Percentiles rank a stretch among this genome's conserved stretches.
Evolutionary conservation across 2,888 invertebrate species (phyloP).

Genomic region (Nycteola revayana): DNA sequence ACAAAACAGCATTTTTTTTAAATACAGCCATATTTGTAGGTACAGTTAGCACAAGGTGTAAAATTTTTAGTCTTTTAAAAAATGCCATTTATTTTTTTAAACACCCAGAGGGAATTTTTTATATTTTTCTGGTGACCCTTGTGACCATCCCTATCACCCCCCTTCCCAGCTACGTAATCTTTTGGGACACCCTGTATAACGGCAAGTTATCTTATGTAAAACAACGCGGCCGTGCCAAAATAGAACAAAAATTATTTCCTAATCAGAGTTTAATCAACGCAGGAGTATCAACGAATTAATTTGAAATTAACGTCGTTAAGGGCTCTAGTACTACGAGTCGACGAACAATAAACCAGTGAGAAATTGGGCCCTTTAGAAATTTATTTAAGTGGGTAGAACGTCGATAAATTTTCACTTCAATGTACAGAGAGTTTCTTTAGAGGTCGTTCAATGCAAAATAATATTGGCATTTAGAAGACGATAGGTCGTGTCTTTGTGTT

Average conservation of each 20-base stretch:
- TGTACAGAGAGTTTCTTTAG: conserved; percentile 32
- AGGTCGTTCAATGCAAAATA: conserved; percentile 29
- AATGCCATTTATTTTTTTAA: too few relatives aligned
- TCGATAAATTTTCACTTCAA: conserved; percentile 43
- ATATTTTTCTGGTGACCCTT: too few relatives aligned
- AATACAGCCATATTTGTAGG: too few relatives aligned
- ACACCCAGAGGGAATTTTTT: too few relatives aligned
- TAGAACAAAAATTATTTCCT: conserved; percentile 59
- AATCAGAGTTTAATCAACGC: conserved; percentile 73
- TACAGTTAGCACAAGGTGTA: too few relatives aligned
- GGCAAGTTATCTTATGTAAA: conserved; percentile 2
- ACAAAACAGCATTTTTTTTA: too few relatives aligned
- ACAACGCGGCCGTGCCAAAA: conserved; percentile 33
- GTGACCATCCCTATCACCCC: too few relatives aligned
- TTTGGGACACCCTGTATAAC: too few relatives aligned
- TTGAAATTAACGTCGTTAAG: conserved; percentile 65
- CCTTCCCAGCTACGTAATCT: too few relatives aligned
- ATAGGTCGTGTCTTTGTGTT: too few relatives aligned
- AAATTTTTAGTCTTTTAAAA: too few relatives aligned
- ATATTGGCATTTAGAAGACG: conserved; percentile 18
- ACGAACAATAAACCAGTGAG: conserved; percentile 64
- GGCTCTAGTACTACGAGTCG: conserved; percentile 42
- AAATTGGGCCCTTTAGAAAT: conserved; percentile 53
- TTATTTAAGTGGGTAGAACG: conserved; percentile 50
- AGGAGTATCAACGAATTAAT: conserved; percentile 67